These are phyloP conservation scores for Mythimna loreyi DNA, from an alignment of 2,888 invertebrate species.

Conservation along the genomic window DNA sequence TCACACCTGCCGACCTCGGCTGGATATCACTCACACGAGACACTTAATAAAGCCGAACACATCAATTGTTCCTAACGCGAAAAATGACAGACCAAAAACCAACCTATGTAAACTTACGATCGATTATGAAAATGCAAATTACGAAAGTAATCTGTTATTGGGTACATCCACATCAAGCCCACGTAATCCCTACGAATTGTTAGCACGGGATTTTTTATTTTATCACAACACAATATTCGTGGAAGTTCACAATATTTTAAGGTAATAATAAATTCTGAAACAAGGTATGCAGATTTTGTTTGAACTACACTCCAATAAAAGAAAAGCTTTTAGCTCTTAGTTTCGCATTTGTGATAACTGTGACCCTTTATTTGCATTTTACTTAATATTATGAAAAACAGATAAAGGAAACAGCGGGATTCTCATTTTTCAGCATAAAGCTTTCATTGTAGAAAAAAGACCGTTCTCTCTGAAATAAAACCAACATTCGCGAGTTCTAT, in stretches of 20 bases:
- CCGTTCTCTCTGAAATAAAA: conserved; percentile 81
- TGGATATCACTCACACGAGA: conserved; percentile 85
- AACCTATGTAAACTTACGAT: conserved; percentile 55
- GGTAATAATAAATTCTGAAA: conserved; percentile 38
- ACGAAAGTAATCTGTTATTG: conserved; percentile 56
- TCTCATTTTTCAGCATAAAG: conserved; percentile 83
- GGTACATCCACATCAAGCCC: conserved; percentile 42
- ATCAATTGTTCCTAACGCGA: conserved; percentile 59
- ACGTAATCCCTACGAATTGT: conserved; percentile 50
- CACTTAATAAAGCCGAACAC: conserved; percentile 85
- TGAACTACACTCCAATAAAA: conserved; percentile 50
- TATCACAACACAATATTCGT: conserved; percentile 20
- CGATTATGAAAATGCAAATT: conserved; percentile 63
- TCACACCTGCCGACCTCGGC: conserved; percentile 77
- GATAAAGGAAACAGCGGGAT: conserved; percentile 82
- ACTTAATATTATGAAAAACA: conserved; percentile 78
- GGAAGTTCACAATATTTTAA: conserved; percentile 35
- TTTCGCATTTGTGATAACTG: conserved; percentile 48
- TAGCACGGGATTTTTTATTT: conserved; percentile 30
- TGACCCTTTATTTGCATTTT: conserved; percentile 71
- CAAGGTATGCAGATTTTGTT: conserved; percentile 51
- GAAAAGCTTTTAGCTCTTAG: conserved; percentile 49
- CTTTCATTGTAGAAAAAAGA: conserved; percentile 81
- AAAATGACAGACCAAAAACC: conserved; percentile 43
- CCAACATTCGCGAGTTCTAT: conserved; percentile 83